These are phyloP conservation scores for Lepidurus apus DNA, from an alignment of 1,140 invertebrate genomes.

Conservation along the genomic window DNA sequence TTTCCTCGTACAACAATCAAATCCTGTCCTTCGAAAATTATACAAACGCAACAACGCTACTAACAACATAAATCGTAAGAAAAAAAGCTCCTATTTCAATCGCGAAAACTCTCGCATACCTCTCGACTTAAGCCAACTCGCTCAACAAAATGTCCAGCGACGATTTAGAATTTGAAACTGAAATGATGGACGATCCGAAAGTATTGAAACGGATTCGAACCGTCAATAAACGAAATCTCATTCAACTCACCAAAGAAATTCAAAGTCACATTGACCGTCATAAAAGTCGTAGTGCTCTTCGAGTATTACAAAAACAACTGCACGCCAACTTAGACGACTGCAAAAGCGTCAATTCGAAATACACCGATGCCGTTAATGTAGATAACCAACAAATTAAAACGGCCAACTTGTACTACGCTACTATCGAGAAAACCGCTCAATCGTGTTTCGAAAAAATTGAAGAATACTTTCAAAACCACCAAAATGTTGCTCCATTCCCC, in stretches of 20 bases:
- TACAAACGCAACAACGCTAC: too few relatives aligned
- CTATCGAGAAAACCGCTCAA: background rate
- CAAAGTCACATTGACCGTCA: background rate
- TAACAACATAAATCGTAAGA: too few relatives aligned
- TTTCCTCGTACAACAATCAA: too few relatives aligned
- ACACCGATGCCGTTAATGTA: background rate
- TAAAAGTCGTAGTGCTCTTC: background rate
- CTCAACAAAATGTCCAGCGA: background rate
- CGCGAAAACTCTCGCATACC: background rate
- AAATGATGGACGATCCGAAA: background rate
- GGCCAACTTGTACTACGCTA: background rate
- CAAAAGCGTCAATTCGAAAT: background rate
- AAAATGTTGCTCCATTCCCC: background rate
- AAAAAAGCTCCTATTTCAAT: too few relatives aligned
- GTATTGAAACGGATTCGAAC: background rate
- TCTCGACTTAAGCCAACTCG: background rate
- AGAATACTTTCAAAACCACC: background rate
- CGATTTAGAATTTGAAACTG: background rate
- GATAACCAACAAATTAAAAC: background rate
- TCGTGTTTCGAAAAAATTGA: background rate
- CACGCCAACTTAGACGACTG: background rate
- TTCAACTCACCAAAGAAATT: background rate
- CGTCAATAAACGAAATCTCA: background rate
- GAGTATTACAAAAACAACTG: background rate
- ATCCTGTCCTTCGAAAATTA: too few relatives aligned